phyloP scores from a whole-genome alignment of 2,113 vertebrate species.

The Trachemys scripta region DNA sequence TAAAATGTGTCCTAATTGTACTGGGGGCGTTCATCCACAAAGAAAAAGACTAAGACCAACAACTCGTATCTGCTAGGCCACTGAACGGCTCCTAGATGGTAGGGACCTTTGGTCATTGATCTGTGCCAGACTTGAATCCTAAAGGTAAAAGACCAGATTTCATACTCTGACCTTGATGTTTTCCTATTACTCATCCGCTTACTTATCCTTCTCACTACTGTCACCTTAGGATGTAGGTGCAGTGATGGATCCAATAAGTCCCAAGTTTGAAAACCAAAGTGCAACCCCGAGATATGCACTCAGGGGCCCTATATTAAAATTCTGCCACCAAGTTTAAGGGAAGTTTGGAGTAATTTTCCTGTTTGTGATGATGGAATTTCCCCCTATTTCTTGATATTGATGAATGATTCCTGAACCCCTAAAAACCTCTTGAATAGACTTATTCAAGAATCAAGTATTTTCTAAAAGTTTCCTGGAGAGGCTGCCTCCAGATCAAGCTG shows the following conservation, averaged over 20 bases:
- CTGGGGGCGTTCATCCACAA: not conserved
- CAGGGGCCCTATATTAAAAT: not conserved
- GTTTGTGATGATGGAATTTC: rapidly evolving
- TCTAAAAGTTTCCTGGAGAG: not conserved
- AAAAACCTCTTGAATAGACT: not conserved
- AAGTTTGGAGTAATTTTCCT: not conserved
- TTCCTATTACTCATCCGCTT: not conserved
- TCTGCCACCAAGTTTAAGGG: not conserved
- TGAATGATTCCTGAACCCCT: not conserved
- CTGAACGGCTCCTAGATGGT: not conserved
- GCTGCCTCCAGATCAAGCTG: not conserved
- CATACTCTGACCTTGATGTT: not conserved
- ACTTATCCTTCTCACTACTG: not conserved
- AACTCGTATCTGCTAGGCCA: not conserved
- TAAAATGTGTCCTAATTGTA: not conserved
- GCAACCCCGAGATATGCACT: rapidly evolving
- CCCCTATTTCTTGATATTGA: not conserved
- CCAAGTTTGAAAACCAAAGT: not conserved
- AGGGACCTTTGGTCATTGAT: not conserved
- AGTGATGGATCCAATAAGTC: rapidly evolving
- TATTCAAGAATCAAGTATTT: not conserved
- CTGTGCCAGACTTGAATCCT: not conserved
- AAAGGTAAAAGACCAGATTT: not conserved
- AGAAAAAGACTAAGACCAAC: not conserved
- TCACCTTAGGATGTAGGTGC: not conserved